Conservation (phyloP, 2,797 vertebrate species). For the Ispidina lecontei region DNA sequence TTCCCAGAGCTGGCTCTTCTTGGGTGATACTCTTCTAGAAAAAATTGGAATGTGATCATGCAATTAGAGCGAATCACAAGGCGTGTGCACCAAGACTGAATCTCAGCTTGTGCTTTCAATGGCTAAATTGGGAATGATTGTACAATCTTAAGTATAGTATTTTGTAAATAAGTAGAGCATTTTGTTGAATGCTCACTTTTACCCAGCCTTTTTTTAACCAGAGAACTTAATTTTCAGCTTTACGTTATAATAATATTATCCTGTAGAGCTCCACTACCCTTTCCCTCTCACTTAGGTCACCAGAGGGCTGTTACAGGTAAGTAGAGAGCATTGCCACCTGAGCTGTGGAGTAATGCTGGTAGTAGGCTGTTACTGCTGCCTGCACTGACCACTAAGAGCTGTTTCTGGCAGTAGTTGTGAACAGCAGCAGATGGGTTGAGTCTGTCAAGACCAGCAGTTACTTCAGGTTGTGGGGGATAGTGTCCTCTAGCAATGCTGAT, state of each 20-base stretch:
- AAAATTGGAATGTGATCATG: background rate
- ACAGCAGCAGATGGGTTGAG: background rate
- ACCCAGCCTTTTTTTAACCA: background rate
- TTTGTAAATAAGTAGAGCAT: background rate
- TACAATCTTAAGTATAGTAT: background rate
- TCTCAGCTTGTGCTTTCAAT: background rate
- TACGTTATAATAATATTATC: background rate
- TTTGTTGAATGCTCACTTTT: conserved; percentile 5
- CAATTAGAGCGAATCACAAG: background rate
- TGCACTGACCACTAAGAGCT: background rate
- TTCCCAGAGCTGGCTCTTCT: conserved; percentile 3
- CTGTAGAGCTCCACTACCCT: background rate
- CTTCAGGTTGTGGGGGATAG: background rate
- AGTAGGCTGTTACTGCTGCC: background rate
- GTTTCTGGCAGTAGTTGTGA: background rate
- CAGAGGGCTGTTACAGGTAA: background rate
- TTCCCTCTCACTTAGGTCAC: background rate
- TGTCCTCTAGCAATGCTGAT: background rate
- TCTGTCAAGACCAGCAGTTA: background rate
- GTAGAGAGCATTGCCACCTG: background rate
- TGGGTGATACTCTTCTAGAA: background rate
- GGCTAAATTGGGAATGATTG: background rate
- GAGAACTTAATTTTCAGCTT: background rate
- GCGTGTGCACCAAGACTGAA: background rate
- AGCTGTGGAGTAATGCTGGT: background rate